Conservation (phyloP, 2,113 vertebrate species). For the Barnardius zonarius region DNA sequence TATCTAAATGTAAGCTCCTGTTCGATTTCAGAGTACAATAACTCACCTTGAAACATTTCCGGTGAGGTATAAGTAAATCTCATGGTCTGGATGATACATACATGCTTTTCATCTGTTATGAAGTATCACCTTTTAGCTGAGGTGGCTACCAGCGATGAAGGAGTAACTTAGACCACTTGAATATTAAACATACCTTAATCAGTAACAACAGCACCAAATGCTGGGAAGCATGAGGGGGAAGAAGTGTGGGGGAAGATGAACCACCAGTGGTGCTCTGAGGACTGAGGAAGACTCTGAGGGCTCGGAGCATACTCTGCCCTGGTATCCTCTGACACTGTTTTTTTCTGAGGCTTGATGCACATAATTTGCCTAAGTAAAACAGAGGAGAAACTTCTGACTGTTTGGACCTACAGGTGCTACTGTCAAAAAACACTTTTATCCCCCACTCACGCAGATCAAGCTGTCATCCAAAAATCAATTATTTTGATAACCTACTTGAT, state of each 20-base stretch:
- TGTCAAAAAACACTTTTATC: not conserved
- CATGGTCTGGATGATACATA: not conserved
- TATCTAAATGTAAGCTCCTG: not conserved
- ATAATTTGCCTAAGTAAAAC: not conserved
- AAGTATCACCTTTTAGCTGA: not conserved
- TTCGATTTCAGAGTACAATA: not conserved
- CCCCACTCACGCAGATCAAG: not conserved
- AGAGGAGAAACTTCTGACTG: not conserved
- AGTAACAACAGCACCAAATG: not conserved
- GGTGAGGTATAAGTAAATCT: not conserved
- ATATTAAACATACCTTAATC: not conserved
- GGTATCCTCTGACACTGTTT: not conserved
- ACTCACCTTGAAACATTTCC: not conserved
- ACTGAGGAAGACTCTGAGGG: not conserved
- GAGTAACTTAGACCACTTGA: not conserved
- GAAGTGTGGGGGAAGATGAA: not conserved
- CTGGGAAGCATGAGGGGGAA: not conserved
- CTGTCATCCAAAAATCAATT: not conserved
- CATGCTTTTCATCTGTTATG: not conserved
- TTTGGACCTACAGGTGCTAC: not conserved
- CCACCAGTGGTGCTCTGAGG: not conserved
- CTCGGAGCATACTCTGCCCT: not conserved
- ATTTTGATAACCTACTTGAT: not conserved
- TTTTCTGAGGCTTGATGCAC: not conserved
- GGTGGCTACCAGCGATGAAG: not conserved